Conservation (phyloP, 2,797 vertebrate species). For the Chromobotia macracanthus region DNA sequence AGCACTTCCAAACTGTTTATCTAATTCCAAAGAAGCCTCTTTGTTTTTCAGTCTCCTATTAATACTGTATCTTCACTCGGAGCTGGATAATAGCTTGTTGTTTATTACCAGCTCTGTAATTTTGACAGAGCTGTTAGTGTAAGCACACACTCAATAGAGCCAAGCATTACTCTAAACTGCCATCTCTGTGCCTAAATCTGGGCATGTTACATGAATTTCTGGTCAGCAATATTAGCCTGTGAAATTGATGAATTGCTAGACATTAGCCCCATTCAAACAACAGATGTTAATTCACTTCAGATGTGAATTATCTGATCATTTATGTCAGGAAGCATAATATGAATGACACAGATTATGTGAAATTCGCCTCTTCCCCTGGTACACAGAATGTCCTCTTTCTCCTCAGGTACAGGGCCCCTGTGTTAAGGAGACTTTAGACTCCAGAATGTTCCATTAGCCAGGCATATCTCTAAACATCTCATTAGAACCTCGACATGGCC, state of each 20-base stretch:
- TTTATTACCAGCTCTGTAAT: conserved; percentile 31
- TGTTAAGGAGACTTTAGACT: conserved; percentile 50
- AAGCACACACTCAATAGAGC: conserved; percentile 22
- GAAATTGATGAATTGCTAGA: conserved; percentile 81
- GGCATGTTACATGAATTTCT: conserved; percentile 58
- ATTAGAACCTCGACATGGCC: conserved; percentile 60
- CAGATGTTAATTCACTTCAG: conserved; percentile 83
- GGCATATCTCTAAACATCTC: conserved; percentile 63
- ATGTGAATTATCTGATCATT: conserved; percentile 82
- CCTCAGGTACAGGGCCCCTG: conserved; percentile 67
- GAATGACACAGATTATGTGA: conserved; percentile 78
- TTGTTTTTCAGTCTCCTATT: conserved; percentile 18
- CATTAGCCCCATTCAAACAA: conserved; percentile 81
- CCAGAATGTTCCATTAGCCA: conserved; percentile 57
- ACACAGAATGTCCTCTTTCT: conserved; percentile 63
- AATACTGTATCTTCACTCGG: neutral
- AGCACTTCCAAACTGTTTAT: conserved; percentile 18
- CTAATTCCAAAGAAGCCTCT: conserved; percentile 25
- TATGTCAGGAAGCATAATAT: conserved; percentile 79
- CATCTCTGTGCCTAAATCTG: conserved; percentile 27
- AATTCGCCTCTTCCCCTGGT: conserved; percentile 72
- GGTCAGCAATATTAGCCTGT: conserved; percentile 74
- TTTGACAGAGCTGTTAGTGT: conserved; percentile 21
- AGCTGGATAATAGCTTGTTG: neutral
- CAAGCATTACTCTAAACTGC: conserved; percentile 25